Base-by-base conservation (phyloP, 2,888 invertebrate genomes). In the Mesorhabditis spiculigera region DNA sequence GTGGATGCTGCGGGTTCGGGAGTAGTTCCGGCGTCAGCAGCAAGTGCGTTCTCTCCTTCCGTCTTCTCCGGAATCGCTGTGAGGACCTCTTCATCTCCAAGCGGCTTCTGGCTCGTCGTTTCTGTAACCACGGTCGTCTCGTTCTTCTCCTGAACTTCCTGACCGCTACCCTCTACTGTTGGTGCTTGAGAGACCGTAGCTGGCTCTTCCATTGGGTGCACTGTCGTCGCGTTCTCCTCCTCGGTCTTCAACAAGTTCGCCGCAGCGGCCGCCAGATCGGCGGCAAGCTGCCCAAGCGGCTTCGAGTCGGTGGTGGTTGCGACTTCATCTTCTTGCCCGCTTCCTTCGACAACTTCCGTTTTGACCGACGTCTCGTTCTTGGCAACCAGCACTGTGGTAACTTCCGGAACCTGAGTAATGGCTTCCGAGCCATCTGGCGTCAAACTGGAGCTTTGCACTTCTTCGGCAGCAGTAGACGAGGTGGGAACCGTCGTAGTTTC, bases 1-100 rank as follows among this genome's bases (percentile, higher is more conserved):
- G 75, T 65, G 1, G 65, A 69, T 45, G 62, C 28, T 28, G 28
- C 45, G 16, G 68, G 45, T 13, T 68, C 67, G 4, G 77, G 61
- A 6, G 70, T 16, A 43, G 64, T 50, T 16, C 63, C 65, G 41
- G 45, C 72, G 4, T 66, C 45, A 43, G 66, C 28, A 28, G 28
- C 28, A 28, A 28, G 28, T 28, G 28, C 28, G 28, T 28, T 28
- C 28, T 28, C 28, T 28, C 28, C 28, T 28, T 28, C 28, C 28
- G 28, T 28, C 28, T 28, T 28, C 28, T 28, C 28, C 28, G 28
- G 28, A 28, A 28, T 28, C 28, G 28, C 28, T 43, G 13, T 61
- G 8, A 42, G 8, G 63, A 62, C 8, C 6, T 45, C 64, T 5
- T 67, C 50, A 41, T n/a, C n/a, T 10, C 44, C 5, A 66, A 28